A percentile compares a stretch with the other conserved stretches of the same genome.
phyloP scores from a whole-genome alignment of 2,113 vertebrate species.

The Cettia cetti region DNA sequence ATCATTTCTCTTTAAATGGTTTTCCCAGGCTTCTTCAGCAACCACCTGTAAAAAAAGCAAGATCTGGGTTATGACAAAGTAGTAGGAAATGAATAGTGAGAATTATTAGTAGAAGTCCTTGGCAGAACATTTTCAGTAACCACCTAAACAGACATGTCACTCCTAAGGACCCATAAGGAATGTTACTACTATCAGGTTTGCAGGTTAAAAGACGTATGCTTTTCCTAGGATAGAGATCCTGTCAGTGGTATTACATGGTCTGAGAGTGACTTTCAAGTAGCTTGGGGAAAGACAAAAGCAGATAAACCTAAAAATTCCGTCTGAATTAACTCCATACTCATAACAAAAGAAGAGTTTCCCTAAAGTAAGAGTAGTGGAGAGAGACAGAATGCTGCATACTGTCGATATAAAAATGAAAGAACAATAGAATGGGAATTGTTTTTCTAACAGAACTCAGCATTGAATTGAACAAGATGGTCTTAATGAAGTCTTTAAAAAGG shows the following conservation, averaged over 20 bases:
- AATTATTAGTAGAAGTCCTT: neutral
- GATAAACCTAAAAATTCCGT: neutral
- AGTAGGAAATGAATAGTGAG: neutral
- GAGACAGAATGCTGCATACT: neutral
- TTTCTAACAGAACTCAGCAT: neutral
- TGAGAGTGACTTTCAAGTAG: neutral
- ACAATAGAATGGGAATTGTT: neutral
- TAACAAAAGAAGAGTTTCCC: neutral
- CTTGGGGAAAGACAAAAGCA: neutral
- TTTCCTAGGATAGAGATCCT: neutral
- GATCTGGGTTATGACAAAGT: neutral
- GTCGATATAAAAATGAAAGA: neutral
- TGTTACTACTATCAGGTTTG: neutral
- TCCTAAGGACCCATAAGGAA: neutral
- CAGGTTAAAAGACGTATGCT: neutral
- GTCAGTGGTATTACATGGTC: neutral
- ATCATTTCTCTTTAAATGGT: conserved; percentile 96
- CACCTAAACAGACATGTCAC: neutral
- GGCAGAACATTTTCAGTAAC: neutral
- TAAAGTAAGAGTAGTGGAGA: neutral
- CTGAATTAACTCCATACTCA: neutral
- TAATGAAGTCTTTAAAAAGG: neutral
- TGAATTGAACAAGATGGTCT: neutral
- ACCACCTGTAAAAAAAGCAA: conserved; percentile 82
- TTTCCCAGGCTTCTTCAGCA: conserved; percentile 99